Conservation (phyloP, 2,113 vertebrate species). For the Aldabrachelys gigantea region DNA sequence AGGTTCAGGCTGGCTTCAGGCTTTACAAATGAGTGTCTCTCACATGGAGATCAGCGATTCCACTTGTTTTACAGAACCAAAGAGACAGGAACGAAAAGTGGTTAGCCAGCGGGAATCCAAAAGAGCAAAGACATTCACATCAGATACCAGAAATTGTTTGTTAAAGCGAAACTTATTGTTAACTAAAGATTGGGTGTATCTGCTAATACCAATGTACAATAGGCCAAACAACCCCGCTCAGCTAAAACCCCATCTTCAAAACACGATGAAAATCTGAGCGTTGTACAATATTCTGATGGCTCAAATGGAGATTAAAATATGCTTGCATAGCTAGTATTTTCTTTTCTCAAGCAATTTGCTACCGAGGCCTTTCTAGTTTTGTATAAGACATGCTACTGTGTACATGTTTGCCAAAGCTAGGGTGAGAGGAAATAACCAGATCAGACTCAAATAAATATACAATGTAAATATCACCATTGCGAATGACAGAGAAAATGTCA, state of each 20-base stretch:
- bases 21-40: background rate
- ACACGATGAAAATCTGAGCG: background rate
- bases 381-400: background rate
- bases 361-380: background rate
- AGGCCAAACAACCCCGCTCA: background rate
- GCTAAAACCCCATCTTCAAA: background rate
- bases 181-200: background rate
- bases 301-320: background rate
- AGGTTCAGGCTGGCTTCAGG: background rate
- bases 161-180: background rate
- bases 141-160: background rate
- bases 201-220: background rate
- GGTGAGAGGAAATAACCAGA: background rate
- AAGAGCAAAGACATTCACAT: background rate
- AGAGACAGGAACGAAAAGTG: background rate
- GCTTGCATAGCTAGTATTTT: background rate
- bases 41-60: background rate
- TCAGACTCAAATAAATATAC: background rate
- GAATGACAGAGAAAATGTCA: slow-evolving; percentile 42
- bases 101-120: background rate
- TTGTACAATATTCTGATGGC: background rate
- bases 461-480: background rate
- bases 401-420: background rate
- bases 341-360: background rate
- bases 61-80: background rate